Base-by-base conservation (phyloP, 2,888 invertebrate species). In the Thera obeliscata region DNA sequence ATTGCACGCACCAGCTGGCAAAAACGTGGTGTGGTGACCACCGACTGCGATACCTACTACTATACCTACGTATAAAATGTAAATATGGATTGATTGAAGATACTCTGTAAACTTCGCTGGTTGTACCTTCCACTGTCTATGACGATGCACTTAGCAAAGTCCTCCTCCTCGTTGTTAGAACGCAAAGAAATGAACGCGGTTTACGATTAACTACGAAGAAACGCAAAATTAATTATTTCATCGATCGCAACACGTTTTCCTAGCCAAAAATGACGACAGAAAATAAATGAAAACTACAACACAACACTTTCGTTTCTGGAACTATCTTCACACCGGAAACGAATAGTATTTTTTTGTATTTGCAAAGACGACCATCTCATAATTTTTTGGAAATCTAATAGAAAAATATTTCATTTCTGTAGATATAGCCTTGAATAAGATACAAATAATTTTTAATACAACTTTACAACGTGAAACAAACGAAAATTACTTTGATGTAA, bases 1-100 rank as follows among this genome's bases (percentile, higher is more conserved):
- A 86, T 84, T 84, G 87, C 87, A 89, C 89, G 86, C 87, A 91
- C 93, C 93, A 93, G 93, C 92, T 93, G 93, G 91, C 87, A 81
- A 91, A 92, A 94, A 93, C 93, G 93, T 94, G 93, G 92, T 91
- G 93, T 93, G 93, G 91, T 91, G 82, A 83, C 83, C 87, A 85
- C 84, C 80, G 79, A 80, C 61, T 65, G 82, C 78, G 73, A 77
- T 80, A 82, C 74, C 78, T 82, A 78, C 73, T 77, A 82, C 84
- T 77, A 79, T 86, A 83, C 81, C 12, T 86, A 83, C 80, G 80
- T 81, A 85, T 81, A 52, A 84, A 41, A 87, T 77, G 84, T 88
- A 88, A 88, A 88, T 89, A 91, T 88, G 87, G 87, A 87, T 81
- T 64, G 78, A 86, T 81, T 66, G 79, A 82, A 87, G 87, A 86